Evolutionary conservation across 2,888 invertebrate genomes (phyloP).

Genomic region (Drosophila picticornis): DNA sequence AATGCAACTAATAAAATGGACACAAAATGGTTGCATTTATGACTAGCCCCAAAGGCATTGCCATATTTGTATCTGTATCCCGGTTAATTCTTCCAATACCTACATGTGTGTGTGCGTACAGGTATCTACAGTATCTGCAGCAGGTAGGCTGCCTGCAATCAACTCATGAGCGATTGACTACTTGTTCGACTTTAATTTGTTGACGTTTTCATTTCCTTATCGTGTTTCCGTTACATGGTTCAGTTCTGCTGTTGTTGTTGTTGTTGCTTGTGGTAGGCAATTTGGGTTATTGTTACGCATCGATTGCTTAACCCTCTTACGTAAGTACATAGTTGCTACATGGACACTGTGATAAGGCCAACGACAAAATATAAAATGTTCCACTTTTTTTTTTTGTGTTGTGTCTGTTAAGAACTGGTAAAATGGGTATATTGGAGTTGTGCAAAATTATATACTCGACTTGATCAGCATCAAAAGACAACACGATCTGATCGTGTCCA

Average conservation of each 20-base stretch:
- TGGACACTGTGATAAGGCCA: conserved; percentile 38
- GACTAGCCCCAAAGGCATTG: conserved; percentile 17
- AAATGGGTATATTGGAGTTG: background rate
- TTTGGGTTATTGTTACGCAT: conserved; percentile 69
- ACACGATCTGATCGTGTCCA: background rate
- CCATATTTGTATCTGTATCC: conserved; percentile 7
- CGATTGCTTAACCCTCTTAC: conserved; percentile 59
- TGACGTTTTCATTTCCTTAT: conserved; percentile 59
- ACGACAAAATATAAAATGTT: background rate
- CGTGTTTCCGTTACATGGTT: conserved; percentile 45
- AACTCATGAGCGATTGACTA: conserved; percentile 41
- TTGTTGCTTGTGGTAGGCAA: conserved; percentile 32
- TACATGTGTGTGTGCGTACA: background rate
- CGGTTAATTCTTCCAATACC: background rate
- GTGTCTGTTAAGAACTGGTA: background rate
- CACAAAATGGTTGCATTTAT: conserved; percentile 39
- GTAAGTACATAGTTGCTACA: conserved; percentile 38
- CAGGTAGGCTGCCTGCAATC: conserved; percentile 25
- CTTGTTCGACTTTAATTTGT: conserved; percentile 54
- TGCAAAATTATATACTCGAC: background rate
- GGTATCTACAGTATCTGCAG: background rate
- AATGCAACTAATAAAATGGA: conserved; percentile 34
- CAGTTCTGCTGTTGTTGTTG: conserved; percentile 28
- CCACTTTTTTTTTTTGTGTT: conserved; percentile 1
- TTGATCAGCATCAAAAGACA: background rate